phyloP scores from a whole-genome alignment of 1,140 invertebrate species.

The Diorhabda sublineata region DNA sequence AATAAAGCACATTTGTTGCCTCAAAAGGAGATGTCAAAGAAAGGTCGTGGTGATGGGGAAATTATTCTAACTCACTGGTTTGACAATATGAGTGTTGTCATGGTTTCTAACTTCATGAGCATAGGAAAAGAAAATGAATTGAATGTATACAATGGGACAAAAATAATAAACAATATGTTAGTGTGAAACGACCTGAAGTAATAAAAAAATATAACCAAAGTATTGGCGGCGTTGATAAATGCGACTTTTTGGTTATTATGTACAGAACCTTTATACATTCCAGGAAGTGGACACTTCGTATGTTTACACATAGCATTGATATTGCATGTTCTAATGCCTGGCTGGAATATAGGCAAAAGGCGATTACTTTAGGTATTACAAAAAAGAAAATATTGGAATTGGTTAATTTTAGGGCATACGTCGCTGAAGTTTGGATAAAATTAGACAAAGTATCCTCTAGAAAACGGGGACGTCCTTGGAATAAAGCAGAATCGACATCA shows the following conservation, averaged over 20 bases:
- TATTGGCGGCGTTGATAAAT: constrained; percentile 46
- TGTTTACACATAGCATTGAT: constrained; percentile 34
- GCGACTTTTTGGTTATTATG: constrained; percentile 26
- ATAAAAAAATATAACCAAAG: constrained; percentile 41
- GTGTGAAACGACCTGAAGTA: constrained; percentile 41
- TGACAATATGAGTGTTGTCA: constrained; percentile 10
- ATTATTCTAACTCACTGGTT: constrained; percentile 20
- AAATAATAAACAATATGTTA: constrained; percentile 26
- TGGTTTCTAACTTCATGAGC: constrained; percentile 14
- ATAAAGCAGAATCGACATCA: background rate
- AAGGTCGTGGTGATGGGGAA: constrained; percentile 19
- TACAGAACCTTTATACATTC: background rate
- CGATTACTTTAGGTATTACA: background rate
- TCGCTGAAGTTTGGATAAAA: background rate
- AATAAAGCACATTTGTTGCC: constrained; percentile 34
- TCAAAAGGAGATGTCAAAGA: constrained; percentile 36
- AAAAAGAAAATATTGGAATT: constrained; percentile 8
- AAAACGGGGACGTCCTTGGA: background rate
- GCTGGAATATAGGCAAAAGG: constrained; percentile 19
- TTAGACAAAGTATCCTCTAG: background rate
- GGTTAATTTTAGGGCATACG: background rate
- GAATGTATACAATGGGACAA: constrained; percentile 17
- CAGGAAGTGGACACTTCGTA: background rate
- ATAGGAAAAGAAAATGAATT: constrained; percentile 14
- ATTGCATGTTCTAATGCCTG: constrained; percentile 18